Conservation (phyloP, 1,140 invertebrate genomes). For the Musca vetustissima region DNA sequence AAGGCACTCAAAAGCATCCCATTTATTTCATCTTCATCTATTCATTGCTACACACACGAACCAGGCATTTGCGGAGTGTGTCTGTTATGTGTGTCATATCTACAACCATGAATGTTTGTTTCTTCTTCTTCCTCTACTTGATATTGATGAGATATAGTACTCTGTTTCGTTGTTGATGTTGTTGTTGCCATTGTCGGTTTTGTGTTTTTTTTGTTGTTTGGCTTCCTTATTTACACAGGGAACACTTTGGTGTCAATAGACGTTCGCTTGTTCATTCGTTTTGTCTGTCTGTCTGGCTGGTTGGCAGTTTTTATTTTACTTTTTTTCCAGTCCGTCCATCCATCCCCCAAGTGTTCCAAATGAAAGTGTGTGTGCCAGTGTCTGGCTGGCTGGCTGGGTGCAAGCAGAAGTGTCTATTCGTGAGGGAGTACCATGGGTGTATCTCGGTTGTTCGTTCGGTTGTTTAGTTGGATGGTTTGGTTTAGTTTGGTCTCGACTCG, state of each 20-base stretch:
- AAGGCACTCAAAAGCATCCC: too few species aligned
- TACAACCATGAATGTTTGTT: neutral
- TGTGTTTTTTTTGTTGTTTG: constrained; percentile 16
- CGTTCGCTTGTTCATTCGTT: too few species aligned
- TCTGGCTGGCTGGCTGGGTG: neutral
- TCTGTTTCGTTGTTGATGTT: neutral
- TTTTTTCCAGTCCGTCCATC: neutral
- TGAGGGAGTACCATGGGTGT: neutral
- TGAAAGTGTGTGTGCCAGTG: neutral
- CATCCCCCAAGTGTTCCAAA: too few species aligned
- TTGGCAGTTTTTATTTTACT: neutral
- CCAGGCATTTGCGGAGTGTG: too few species aligned
- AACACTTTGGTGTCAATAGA: too few species aligned
- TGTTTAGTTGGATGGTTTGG: neutral
- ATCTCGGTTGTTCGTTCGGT: too few species aligned
- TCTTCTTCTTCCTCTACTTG: neutral
- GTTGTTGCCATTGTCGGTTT: constrained; percentile 1
- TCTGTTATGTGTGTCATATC: too few species aligned
- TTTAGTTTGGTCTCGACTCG: neutral
- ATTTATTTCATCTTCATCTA: too few species aligned
- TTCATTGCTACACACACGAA: too few species aligned
- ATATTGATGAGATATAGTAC: too few species aligned
- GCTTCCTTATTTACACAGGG: constrained; percentile 17
- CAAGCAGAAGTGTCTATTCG: neutral
- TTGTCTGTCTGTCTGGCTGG: neutral